Base-by-base conservation (phyloP, 2,797 vertebrate species). In the Melanotaenia nigrans region DNA sequence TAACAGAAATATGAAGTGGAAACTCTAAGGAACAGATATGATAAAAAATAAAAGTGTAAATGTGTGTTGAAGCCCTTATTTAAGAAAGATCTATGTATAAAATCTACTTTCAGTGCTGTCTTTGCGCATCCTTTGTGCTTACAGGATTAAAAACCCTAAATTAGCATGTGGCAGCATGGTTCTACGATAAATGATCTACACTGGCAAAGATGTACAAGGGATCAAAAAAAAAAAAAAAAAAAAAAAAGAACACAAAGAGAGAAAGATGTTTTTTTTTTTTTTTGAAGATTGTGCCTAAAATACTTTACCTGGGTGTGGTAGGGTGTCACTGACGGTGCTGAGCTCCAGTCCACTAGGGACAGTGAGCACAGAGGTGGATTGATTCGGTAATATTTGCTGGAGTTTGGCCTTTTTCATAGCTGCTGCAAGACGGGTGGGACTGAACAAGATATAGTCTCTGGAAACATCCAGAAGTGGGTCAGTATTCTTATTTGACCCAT, bases 261-360 rank as follows among this genome's bases (percentile, higher is more conserved):
- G 33, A 24, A 13, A n/a, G 4, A 40, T 1, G 4, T n/a, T n/a
- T 61, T 61, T 30, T 42, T 54, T 24, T 14, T 28, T 28, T 3
- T 9, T 16, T 11, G 18, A 42, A 42, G 12, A 25, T 16, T 64
- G 51, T 20, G 16, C 5, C 24, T 30, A 20, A 65, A 73, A 38
- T 13, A 57, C 73, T 54, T 65, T 51, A 94, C 90, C 90, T 85
- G 84, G 86, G 64, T 89, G 85, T 66, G 82, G 77, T 68, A 83
- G 58, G 1, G 90, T 87, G 77, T 88, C 87, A 68, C 18, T 73
- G 3, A 90, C 79, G 12, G 36, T 66, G 40, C 93, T 94, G 68
- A 93, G 70, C 5, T 95, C 93, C 79, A 97, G 85, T 33, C 96
- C 96, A 16, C 91, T 90, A 4, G 97, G 96, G 16, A 95, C 95